These are phyloP conservation scores for Amazona ochrocephala DNA, from an alignment of 2,797 vertebrate genomes.

Conservation along the genomic window DNA sequence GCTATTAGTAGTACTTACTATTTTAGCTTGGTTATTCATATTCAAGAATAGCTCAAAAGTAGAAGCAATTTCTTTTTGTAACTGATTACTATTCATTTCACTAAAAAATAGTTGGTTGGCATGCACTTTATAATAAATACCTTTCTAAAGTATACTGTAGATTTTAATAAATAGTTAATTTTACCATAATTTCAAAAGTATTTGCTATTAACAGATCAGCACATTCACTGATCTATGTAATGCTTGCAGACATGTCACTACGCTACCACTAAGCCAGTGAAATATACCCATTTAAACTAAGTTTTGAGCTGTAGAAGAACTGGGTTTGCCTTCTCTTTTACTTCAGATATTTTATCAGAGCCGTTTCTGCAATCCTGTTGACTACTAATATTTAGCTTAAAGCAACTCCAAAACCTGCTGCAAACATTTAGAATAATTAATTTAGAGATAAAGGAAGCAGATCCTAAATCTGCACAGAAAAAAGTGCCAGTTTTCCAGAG, in stretches of 20 bases:
- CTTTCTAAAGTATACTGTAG: neutral
- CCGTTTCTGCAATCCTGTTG: neutral
- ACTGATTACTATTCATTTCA: neutral
- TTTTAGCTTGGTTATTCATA: neutral
- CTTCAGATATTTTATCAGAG: neutral
- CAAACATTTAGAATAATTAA: neutral
- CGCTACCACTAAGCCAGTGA: neutral
- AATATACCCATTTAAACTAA: neutral
- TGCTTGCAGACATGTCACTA: neutral
- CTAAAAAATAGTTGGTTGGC: neutral
- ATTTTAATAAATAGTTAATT: neutral
- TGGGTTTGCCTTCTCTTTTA: neutral
- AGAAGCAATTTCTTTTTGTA: neutral
- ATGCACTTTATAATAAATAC: neutral
- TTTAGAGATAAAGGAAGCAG: neutral
- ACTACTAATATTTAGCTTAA: neutral
- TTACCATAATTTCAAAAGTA: neutral
- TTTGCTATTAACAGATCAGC: neutral
- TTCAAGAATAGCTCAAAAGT: neutral
- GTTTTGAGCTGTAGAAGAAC: neutral
- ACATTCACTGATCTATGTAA: neutral
- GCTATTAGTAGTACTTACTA: neutral
- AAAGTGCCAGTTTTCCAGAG: neutral
- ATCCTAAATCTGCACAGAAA: neutral
- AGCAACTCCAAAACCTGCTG: neutral